Evolutionary conservation across 2,888 invertebrate species (phyloP).

Genomic region (Zaprionus obscuricornis): DNA sequence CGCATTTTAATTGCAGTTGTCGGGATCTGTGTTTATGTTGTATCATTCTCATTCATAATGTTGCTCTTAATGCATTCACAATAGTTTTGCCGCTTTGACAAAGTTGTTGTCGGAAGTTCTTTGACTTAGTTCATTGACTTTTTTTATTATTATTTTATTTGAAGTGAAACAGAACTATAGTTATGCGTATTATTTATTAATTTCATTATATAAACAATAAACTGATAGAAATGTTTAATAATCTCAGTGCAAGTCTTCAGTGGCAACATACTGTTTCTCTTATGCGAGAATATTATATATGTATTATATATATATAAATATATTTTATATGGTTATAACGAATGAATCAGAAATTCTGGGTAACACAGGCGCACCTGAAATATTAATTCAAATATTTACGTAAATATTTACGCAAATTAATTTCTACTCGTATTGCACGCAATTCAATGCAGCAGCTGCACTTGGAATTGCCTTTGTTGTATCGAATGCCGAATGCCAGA

Average conservation of each 20-base stretch:
- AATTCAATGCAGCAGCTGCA: slow-evolving; percentile 25
- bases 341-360: not conserved
- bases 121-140: not conserved
- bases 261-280: too few species aligned
- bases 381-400: slow-evolving; percentile 36
- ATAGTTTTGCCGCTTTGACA: slow-evolving; percentile 9
- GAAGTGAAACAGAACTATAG: too few species aligned
- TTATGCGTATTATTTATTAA: too few species aligned
- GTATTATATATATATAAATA: too few species aligned
- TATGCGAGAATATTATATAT: too few species aligned
- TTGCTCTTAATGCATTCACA: slow-evolving; percentile 15
- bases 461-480: slow-evolving; percentile 17
- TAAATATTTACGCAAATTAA: slow-evolving; percentile 66
- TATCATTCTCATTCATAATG: slow-evolving; percentile 23
- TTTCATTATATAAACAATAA: too few species aligned
- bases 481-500: too few species aligned
- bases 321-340: too few species aligned
- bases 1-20: slow-evolving; percentile 61
- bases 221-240: too few species aligned
- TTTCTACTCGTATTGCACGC: slow-evolving; percentile 27
- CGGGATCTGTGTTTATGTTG: slow-evolving; percentile 31
- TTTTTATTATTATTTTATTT: not conserved
- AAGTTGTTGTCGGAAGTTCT: not conserved
- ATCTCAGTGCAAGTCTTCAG: too few species aligned
- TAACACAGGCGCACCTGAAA: slow-evolving; percentile 32